Evolutionary conservation across 2,888 invertebrate genomes (phyloP).

Genomic region (Pristionchus fissidentatus): DNA sequence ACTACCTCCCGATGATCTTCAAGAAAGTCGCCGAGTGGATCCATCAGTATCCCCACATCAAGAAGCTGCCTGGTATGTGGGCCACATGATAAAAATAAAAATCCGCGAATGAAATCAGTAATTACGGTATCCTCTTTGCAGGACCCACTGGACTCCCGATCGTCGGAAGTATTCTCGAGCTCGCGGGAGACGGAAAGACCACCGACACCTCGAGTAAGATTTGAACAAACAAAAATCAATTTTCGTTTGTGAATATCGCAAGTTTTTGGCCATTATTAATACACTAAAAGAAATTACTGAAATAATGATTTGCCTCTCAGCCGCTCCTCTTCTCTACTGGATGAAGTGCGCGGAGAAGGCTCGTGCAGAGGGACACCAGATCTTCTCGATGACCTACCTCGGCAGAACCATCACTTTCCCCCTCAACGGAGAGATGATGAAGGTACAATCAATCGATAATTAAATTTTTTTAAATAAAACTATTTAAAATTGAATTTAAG

Average conservation of each 20-base stretch:
- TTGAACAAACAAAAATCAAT: not conserved
- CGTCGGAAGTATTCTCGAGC: not conserved
- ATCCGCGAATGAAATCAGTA: not conserved
- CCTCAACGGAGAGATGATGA: conserved; percentile 23
- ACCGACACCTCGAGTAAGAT: not conserved
- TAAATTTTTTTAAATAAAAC: not conserved
- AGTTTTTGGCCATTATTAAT: not conserved
- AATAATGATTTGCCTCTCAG: not conserved
- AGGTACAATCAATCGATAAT: not conserved
- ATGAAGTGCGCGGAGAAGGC: conserved; percentile 1
- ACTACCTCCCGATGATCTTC: conserved; percentile 11
- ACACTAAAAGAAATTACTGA: not conserved
- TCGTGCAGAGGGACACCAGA: conserved; percentile 2
- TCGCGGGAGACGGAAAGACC: conserved; percentile 31
- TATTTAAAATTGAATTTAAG: conserved; percentile 17
- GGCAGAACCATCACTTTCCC: conserved; percentile 38
- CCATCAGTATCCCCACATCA: conserved; percentile 31
- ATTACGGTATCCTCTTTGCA: not conserved
- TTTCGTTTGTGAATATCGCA: not conserved
- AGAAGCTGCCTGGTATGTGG: conserved; percentile 27
- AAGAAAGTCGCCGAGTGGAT: conserved; percentile 22
- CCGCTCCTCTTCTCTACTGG: conserved; percentile 32
- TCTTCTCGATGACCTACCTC: conserved; percentile 25
- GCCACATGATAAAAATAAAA: not conserved
- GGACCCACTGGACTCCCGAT: conserved; percentile 43